These are phyloP conservation scores for Manis pentadactyla DNA, from an alignment of 2,797 vertebrate species.

Conservation along the genomic window DNA sequence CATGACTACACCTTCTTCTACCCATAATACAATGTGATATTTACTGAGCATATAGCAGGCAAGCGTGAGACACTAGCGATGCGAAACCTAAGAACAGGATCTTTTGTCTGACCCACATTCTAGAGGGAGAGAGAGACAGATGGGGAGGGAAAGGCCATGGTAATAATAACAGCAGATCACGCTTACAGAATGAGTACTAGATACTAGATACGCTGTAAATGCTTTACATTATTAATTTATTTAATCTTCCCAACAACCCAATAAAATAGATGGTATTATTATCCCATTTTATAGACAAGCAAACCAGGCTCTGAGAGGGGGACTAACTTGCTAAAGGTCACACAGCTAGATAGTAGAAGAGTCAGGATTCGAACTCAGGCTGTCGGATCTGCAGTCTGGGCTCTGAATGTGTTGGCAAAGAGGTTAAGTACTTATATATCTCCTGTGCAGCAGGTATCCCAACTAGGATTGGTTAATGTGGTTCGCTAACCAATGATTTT, in stretches of 20 bases:
- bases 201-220: background rate
- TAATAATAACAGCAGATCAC: background rate
- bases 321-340: background rate
- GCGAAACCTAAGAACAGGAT: background rate
- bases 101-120: conserved; percentile 31
- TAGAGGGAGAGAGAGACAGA: background rate
- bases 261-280: background rate
- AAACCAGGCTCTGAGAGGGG: background rate
- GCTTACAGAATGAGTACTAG: fast-evolving
- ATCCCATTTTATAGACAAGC: background rate
- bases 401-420: background rate
- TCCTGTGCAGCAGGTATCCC: background rate
- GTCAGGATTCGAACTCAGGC: background rate
- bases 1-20: conserved; percentile 53
- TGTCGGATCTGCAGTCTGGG: background rate
- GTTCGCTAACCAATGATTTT: background rate
- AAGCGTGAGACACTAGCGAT: background rate
- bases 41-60: conserved; percentile 20
- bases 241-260: background rate
- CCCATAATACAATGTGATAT: conserved; percentile 53
- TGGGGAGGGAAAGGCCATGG: background rate
- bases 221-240: background rate
- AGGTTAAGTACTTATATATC: fast-evolving
- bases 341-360: background rate
- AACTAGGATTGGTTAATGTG: background rate